phyloP scores from a whole-genome alignment of 2,113 vertebrate genomes.

The Phainopepla nitens region DNA sequence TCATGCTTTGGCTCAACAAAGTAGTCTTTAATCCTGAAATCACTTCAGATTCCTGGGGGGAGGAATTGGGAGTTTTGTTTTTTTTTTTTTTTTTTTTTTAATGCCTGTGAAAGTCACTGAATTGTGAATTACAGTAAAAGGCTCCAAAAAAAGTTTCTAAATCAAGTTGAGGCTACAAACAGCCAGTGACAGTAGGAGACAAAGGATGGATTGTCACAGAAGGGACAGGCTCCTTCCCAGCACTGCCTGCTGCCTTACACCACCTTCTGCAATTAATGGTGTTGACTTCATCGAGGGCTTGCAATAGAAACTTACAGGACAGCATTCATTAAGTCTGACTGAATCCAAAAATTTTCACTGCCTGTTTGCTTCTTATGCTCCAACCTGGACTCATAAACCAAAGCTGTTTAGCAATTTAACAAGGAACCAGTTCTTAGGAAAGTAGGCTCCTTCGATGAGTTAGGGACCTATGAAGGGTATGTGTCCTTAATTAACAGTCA shows the following conservation, averaged over 20 bases:
- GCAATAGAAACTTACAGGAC: not conserved
- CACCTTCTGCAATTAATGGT: not conserved
- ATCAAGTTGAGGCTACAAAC: not conserved
- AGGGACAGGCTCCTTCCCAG: not conserved
- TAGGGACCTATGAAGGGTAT: not conserved
- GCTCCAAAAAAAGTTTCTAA: not conserved
- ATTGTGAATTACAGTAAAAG: not conserved
- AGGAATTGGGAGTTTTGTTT: fast-evolving
- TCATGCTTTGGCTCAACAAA: not conserved
- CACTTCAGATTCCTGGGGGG: not conserved
- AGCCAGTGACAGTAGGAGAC: not conserved
- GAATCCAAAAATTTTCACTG: not conserved
- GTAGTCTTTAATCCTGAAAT: not conserved
- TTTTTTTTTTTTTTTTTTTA: not conserved
- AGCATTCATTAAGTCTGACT: not conserved
- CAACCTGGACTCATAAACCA: not conserved
- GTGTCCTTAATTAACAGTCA: not conserved
- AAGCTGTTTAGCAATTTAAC: not conserved
- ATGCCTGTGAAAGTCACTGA: not conserved
- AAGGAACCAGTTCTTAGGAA: not conserved
- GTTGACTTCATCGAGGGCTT: not conserved
- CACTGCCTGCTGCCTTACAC: not conserved
- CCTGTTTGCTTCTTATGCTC: not conserved
- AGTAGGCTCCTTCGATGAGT: not conserved
- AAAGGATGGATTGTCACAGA: not conserved